phyloP scores from a whole-genome alignment of 2,888 invertebrate species.

The Sphaerophoria taeniata region DNA sequence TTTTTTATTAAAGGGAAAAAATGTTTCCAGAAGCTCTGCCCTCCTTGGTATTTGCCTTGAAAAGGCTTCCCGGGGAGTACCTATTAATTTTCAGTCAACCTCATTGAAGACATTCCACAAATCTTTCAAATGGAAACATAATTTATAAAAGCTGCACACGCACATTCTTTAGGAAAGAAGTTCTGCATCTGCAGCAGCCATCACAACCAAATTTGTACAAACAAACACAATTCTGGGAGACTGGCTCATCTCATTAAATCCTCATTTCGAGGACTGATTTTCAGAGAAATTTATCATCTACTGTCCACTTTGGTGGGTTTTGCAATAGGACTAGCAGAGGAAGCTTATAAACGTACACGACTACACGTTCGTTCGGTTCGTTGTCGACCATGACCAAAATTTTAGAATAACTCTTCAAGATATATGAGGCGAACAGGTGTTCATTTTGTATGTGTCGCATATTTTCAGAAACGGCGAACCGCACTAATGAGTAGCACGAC shows the following conservation, averaged over 20 bases:
- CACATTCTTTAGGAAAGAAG: not conserved
- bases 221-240: not conserved
- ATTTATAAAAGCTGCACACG: not conserved
- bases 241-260: slow-evolving; percentile 50
- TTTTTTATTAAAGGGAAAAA: no score
- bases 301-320: slow-evolving; percentile 70
- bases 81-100: not conserved
- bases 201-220: not conserved
- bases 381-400: slow-evolving; percentile 77
- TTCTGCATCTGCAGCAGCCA: not conserved
- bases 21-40: no score
- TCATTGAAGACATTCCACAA: not conserved
- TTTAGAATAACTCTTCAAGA: slow-evolving; percentile 83
- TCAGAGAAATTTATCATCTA: slow-evolving; percentile 64
- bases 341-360: not conserved
- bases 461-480: slow-evolving; percentile 58
- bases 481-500: slow-evolving; percentile 71
- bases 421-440: slow-evolving; percentile 83
- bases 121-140: no score
- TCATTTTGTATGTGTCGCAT: slow-evolving; percentile 76
- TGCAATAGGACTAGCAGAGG: slow-evolving; percentile 38
- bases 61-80: no score
- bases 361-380: not conserved
- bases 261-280: slow-evolving; percentile 48
- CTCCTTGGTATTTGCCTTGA: no score